phyloP scores from a whole-genome alignment of 1,140 invertebrate species.

The Diploscapter pachys region DNA sequence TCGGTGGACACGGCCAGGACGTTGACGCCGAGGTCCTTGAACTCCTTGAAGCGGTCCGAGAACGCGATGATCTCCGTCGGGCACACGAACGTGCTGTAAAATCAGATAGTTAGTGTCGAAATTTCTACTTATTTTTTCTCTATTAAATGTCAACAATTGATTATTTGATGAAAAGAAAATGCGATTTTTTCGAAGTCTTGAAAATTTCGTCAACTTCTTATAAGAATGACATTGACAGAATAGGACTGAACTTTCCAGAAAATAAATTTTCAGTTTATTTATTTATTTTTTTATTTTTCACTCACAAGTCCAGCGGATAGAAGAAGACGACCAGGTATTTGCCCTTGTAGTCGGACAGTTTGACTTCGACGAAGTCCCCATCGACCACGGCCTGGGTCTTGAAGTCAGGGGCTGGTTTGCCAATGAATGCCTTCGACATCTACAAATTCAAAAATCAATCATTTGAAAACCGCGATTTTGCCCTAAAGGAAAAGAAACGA shows the following conservation, averaged over 20 bases:
- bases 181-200: background rate
- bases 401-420: slow-evolving; percentile 84
- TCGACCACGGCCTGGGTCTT: slow-evolving; percentile 81
- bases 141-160: background rate
- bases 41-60: slow-evolving; percentile 78
- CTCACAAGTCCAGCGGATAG: slow-evolving; percentile 93
- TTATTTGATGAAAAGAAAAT: background rate
- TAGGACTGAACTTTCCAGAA: too few relatives aligned
- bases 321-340: slow-evolving; percentile 96
- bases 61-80: slow-evolving; percentile 95
- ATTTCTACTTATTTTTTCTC: background rate
- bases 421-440: slow-evolving; percentile 63
- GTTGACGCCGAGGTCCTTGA: slow-evolving; percentile 69
- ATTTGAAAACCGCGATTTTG: too few relatives aligned
- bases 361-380: slow-evolving; percentile 84
- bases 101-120: background rate
- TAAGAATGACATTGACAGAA: too few relatives aligned
- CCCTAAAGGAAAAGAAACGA: background rate
- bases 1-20: slow-evolving; percentile 75
- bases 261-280: too few relatives aligned
- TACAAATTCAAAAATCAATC: background rate
- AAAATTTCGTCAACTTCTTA: slow-evolving; percentile 6
- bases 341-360: slow-evolving; percentile 80
- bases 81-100: slow-evolving; percentile 81
- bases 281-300: slow-evolving; percentile 46